Evolutionary conservation across 2,888 invertebrate species (phyloP).

Genomic region (Entomobrya multifasciata): DNA sequence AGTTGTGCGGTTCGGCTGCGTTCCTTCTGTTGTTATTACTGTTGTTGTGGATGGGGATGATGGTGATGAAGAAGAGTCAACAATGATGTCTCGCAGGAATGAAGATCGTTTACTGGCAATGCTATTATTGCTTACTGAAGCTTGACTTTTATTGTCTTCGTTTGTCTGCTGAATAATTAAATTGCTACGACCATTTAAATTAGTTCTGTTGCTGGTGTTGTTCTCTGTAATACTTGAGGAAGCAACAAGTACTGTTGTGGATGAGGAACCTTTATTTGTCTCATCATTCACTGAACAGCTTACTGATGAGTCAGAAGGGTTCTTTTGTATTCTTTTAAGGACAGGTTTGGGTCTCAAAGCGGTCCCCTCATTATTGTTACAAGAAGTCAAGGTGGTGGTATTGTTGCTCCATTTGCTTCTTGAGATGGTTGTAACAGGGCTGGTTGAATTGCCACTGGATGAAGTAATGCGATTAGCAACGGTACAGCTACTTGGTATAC

Average conservation of each 20-base stretch:
- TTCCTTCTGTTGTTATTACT: conserved; percentile 45
- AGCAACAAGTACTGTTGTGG: conserved; percentile 5
- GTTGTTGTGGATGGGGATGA: conserved; percentile 48
- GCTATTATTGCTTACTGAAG: conserved; percentile 27
- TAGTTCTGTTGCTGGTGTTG: background rate
- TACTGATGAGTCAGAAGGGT: conserved; percentile 48
- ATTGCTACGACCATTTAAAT: conserved; percentile 62
- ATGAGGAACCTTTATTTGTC: conserved; percentile 32
- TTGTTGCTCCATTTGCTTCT: conserved; percentile 58
- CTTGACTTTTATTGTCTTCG: conserved; percentile 63
- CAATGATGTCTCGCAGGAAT: conserved; percentile 77
- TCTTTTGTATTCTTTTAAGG: conserved; percentile 74
- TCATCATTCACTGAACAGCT: conserved; percentile 42
- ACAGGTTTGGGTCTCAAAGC: conserved; percentile 73
- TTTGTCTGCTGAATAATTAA: conserved; percentile 76
- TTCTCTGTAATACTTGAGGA: background rate
- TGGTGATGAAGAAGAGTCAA: conserved; percentile 57
- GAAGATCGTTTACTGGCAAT: conserved; percentile 77
- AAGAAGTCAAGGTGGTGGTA: conserved; percentile 50
- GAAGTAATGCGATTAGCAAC: conserved; percentile 56
- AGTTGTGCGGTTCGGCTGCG: conserved; percentile 33
- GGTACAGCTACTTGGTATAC: conserved; percentile 11
- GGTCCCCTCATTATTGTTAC: conserved; percentile 28
- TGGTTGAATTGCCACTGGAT: conserved; percentile 50
- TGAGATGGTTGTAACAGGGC: background rate